Conservation (phyloP, 2,888 invertebrate species). For the Epinotia ramella region DNA sequence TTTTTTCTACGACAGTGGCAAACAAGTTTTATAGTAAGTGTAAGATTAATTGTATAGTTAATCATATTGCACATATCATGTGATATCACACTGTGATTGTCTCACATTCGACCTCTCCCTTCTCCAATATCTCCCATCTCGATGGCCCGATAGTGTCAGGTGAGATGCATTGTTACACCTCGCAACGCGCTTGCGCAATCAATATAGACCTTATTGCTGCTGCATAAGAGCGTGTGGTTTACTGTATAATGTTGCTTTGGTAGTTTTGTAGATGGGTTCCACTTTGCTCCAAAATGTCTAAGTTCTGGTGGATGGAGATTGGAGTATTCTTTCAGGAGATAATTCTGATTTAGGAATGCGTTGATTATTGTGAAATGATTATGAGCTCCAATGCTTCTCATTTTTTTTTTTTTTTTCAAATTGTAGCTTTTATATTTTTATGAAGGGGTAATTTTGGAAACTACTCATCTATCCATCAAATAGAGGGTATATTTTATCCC, state of each 20-base stretch:
- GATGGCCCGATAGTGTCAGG: constrained; percentile 40
- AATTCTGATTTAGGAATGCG: too few species aligned
- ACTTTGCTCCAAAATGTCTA: constrained; percentile 1
- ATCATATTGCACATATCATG: constrained; percentile 20
- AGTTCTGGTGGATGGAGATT: too few species aligned
- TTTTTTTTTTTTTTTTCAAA: too few species aligned
- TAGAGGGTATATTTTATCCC: too few species aligned
- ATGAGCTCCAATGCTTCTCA: too few species aligned
- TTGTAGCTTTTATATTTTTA: too few species aligned
- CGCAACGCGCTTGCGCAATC: constrained; percentile 22
- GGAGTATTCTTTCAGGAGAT: too few species aligned
- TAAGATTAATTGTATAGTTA: not conserved
- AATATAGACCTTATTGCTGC: constrained; percentile 20
- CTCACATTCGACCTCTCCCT: constrained; percentile 40
- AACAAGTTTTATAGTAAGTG: too few species aligned
- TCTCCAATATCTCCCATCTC: constrained; percentile 37
- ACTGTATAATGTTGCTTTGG: constrained; percentile 7
- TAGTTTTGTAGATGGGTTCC: constrained; percentile 3
- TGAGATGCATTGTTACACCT: constrained; percentile 40
- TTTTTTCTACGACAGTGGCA: too few species aligned
- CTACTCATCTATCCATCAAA: too few species aligned
- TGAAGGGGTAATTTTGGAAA: too few species aligned
- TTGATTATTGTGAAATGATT: too few species aligned
- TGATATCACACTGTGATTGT: constrained; percentile 23
- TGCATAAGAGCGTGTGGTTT: constrained; percentile 20